Base-by-base conservation (phyloP, 2,797 vertebrate genomes). In the Cirrhinus molitorella region DNA sequence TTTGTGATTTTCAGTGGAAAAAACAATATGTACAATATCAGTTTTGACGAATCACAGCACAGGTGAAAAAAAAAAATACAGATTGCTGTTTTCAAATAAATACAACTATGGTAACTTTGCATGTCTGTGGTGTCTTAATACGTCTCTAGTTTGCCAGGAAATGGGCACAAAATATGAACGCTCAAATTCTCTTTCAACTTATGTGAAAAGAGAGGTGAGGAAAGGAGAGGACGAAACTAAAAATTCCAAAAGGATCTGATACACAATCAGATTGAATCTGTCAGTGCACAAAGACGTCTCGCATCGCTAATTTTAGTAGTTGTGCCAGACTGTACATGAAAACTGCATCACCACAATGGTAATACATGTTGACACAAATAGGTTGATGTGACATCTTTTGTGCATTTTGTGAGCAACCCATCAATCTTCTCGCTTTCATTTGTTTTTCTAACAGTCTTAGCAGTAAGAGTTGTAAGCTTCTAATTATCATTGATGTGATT, bases 81-180 rank as follows among this genome's bases (percentile, higher is more conserved):
- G 95, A 97, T 97, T 97, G 96, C 97, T 98, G 97, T 98, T 98
- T 98, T 96, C 96, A 97, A 98, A 97, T 97, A 99, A 99, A 99
- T 97, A 96, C 96, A 95, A 97, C 91, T 95, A 95, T 94, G 94
- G 93, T 95, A 94, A 95, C 70, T 93, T 92, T 94, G 92, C 91
- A 92, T 80, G 91, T 94, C 92, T 90, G 92, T 92, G 92, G 91
- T 93, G 74, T 80, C 80, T 93, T 91, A 89, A 90, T 92, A 92
- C 45, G 61, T 65, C 9, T 61, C 63, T 83, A 23, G 12, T 34
- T 53, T 67, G 53, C n/a, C 65, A n/a, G 49, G 49, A 43, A 40
- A 21, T 11, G 45, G 43, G n/a, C 53, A 49, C 31, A 43, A 53
- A 74, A 51, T 47, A 34, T 2, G 19, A 74, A 37, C 25, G 19